Conservation (phyloP, 2,797 vertebrate species). For the Cephalopachus bancanus region DNA sequence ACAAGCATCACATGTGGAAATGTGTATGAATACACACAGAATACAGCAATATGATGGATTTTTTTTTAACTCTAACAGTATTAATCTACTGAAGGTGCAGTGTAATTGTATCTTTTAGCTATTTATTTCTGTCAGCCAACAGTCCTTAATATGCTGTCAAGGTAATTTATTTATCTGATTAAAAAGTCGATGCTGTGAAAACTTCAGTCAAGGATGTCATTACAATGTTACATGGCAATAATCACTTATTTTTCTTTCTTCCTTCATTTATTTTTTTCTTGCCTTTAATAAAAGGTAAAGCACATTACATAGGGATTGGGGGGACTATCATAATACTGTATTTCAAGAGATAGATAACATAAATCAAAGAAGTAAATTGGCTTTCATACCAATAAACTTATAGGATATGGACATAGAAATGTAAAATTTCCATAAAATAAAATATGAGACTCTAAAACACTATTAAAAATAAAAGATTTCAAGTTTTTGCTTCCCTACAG, state of each 20-base stretch:
- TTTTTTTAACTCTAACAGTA: not conserved
- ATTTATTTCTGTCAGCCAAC: not conserved
- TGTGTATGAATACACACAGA: not conserved
- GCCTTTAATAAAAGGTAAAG: not conserved
- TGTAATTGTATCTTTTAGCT: not conserved
- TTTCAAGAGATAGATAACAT: not conserved
- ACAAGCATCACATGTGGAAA: not conserved
- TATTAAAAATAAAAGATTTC: not conserved
- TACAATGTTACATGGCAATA: not conserved
- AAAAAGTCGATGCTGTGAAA: conserved; percentile 20
- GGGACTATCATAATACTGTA: not conserved
- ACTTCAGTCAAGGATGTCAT: not conserved
- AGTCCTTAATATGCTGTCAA: not conserved
- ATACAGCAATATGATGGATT: not conserved
- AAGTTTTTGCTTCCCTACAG: not conserved
- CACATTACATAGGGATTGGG: not conserved
- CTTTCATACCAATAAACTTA: not conserved
- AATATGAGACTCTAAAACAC: not conserved
- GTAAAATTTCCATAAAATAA: not conserved
- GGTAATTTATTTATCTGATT: not conserved
- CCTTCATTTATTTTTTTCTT: not conserved
- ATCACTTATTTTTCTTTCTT: not conserved
- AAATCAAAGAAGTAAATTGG: not conserved
- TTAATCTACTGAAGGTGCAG: not conserved
- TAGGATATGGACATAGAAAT: not conserved